Evolutionary conservation across 2,888 invertebrate genomes (phyloP).

Genomic region (Aplocera efformata): DNA sequence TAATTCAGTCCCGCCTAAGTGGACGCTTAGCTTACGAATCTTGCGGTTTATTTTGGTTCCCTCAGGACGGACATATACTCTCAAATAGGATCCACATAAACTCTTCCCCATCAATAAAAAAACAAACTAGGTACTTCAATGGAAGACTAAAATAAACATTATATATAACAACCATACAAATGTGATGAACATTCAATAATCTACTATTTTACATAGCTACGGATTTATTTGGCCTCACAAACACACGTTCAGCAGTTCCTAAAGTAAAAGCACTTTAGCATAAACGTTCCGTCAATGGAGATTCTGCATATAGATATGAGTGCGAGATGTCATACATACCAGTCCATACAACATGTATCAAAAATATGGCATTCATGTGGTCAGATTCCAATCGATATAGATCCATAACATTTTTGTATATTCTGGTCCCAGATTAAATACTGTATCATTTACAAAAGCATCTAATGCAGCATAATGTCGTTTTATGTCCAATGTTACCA

Average conservation of each 20-base stretch:
- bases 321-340: conserved; percentile 2
- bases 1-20: not conserved
- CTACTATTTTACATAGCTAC: conserved; percentile 13
- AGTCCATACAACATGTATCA: conserved; percentile 16
- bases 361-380: conserved; percentile 14
- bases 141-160: conserved; percentile 25
- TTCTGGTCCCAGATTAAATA: conserved; percentile 48
- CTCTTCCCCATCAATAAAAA: conserved; percentile 18
- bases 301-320: conserved; percentile 15
- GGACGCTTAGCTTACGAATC: conserved; percentile 2
- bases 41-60: conserved; percentile 6
- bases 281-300: conserved; percentile 18
- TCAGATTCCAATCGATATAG: conserved; percentile 15
- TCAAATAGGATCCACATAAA: conserved; percentile 7
- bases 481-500: conserved; percentile 11
- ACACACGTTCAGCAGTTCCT: conserved; percentile 10
- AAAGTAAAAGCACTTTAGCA: conserved; percentile 13
- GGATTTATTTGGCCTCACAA: conserved; percentile 19
- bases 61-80: conserved; percentile 15
- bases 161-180: conserved; percentile 9
- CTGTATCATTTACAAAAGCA: conserved; percentile 33
- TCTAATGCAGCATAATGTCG: conserved; percentile 29
- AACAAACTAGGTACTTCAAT: conserved; percentile 16
- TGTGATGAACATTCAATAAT: conserved; percentile 10
- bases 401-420: conserved; percentile 31